A percentile compares a stretch with the other conserved stretches of the same genome.
Evolutionary conservation across 2,113 vertebrate species (phyloP).

Genomic region (Sinocyclocheilus maitianheensis): DNA sequence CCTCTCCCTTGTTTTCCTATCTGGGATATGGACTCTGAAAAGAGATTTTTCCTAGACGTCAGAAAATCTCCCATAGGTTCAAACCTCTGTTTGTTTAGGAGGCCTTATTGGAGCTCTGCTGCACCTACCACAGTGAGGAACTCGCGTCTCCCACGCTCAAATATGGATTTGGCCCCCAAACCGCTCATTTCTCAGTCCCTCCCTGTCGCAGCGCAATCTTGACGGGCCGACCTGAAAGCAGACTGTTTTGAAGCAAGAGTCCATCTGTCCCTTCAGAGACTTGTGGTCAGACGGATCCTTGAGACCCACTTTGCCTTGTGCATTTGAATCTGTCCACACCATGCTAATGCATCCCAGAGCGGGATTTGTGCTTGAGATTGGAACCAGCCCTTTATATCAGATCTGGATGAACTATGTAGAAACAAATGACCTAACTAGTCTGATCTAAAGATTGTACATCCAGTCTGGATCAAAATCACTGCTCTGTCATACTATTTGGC

Average conservation of each 20-base stretch:
- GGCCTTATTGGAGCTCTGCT: slow-evolving; percentile 17
- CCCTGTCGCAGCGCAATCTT: not conserved
- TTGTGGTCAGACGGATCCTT: not conserved
- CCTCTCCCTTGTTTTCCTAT: slow-evolving; percentile 24
- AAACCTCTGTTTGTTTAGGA: slow-evolving; percentile 48
- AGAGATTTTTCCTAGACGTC: slow-evolving; percentile 44
- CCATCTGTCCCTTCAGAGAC: slow-evolving; percentile 10
- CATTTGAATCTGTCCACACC: slow-evolving; percentile 24
- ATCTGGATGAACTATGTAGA: slow-evolving; percentile 18
- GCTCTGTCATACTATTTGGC: not conserved
- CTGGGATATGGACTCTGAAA: slow-evolving; percentile 39
- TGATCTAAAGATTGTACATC: slow-evolving; percentile 11
- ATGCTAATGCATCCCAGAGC: slow-evolving; percentile 22
- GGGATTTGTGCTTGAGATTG: not conserved
- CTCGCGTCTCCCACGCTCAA: slow-evolving; percentile 29
- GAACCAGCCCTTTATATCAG: slow-evolving; percentile 23
- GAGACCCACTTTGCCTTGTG: not conserved
- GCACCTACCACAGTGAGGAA: slow-evolving; percentile 52
- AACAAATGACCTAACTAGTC: slow-evolving; percentile 24
- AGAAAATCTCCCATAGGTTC: slow-evolving; percentile 35
- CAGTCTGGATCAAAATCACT: not conserved
- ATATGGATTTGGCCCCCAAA: slow-evolving; percentile 3
- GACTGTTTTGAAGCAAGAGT: slow-evolving; percentile 20
- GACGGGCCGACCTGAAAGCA: not conserved
- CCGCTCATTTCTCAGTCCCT: slow-evolving; percentile 21